Evolutionary conservation across 2,797 vertebrate genomes (phyloP).

Genomic region (Centroberyx gerrardi): DNA sequence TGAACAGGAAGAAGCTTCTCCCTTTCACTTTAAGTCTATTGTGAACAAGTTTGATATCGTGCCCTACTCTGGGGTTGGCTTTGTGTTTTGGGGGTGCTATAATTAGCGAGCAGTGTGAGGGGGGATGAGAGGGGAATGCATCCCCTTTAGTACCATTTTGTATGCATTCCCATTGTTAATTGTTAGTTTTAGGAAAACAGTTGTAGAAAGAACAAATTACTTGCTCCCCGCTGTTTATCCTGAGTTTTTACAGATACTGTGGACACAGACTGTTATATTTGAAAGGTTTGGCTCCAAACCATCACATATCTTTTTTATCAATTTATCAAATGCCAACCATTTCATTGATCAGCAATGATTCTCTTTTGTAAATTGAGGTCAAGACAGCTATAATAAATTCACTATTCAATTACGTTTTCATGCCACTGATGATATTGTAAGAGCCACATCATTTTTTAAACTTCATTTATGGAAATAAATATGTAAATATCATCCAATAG

Average conservation of each 20-base stretch:
- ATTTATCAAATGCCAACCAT: too few species aligned
- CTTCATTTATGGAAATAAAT: not conserved
- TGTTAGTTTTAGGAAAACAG: slow-evolving; percentile 19
- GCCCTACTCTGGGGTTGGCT: not conserved
- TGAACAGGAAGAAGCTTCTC: slow-evolving; percentile 22
- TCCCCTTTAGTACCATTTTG: not conserved
- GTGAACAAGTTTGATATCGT: not conserved
- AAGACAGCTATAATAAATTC: not conserved
- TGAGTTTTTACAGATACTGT: not conserved
- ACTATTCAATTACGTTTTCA: not conserved
- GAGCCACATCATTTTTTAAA: not conserved
- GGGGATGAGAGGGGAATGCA: not conserved
- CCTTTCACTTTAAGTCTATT: slow-evolving; percentile 20
- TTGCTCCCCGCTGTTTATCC: slow-evolving; percentile 11
- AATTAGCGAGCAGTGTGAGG: slow-evolving; percentile 11
- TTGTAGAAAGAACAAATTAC: slow-evolving; percentile 2
- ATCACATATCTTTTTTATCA: not conserved
- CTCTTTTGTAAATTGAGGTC: not conserved
- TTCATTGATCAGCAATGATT: slow-evolving; percentile 5
- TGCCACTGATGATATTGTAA: not conserved
- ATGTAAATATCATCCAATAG: not conserved
- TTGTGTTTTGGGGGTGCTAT: slow-evolving; percentile 31
- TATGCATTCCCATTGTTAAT: slow-evolving; percentile 7
- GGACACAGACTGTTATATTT: not conserved
- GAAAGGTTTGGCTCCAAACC: not conserved